Conservation (phyloP, 2,113 vertebrate genomes). For the Datnioides undecimradiatus region DNA sequence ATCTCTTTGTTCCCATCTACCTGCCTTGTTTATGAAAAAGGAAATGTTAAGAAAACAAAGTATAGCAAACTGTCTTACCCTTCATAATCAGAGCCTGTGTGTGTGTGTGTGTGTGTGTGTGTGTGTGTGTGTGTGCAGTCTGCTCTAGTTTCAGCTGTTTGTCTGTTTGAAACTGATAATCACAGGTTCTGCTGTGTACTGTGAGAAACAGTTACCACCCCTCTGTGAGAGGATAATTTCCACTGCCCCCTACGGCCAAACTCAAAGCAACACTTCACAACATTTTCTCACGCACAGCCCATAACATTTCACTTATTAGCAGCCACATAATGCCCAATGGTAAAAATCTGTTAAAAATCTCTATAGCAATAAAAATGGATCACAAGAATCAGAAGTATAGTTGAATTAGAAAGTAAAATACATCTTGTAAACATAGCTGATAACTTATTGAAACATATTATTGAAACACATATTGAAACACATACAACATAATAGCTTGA, state of each 20-base stretch:
- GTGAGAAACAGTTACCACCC: conserved; percentile 29
- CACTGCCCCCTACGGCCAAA: conserved; percentile 13
- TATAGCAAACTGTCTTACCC: conserved; percentile 7
- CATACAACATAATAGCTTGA: no score
- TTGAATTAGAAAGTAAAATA: no score
- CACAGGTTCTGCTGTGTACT: conserved; percentile 44
- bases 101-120: not conserved
- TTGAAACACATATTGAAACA: no score
- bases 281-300: no score
- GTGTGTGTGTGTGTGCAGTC: conserved; percentile 25
- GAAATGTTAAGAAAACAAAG: not conserved
- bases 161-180: conserved; percentile 56
- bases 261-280: conserved; percentile 6
- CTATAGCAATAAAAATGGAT: no score
- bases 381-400: no score
- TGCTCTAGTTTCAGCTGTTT: conserved; percentile 54
- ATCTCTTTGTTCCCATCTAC: conserved; percentile 30
- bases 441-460: no score
- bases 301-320: not conserved
- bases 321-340: not conserved
- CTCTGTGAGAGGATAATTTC: conserved; percentile 33
- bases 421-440: no score
- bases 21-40: conserved; percentile 16
- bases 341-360: no score
- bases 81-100: not conserved